Evolutionary conservation across 2,888 invertebrate genomes (phyloP).

Genomic region (Encarsia formosa): DNA sequence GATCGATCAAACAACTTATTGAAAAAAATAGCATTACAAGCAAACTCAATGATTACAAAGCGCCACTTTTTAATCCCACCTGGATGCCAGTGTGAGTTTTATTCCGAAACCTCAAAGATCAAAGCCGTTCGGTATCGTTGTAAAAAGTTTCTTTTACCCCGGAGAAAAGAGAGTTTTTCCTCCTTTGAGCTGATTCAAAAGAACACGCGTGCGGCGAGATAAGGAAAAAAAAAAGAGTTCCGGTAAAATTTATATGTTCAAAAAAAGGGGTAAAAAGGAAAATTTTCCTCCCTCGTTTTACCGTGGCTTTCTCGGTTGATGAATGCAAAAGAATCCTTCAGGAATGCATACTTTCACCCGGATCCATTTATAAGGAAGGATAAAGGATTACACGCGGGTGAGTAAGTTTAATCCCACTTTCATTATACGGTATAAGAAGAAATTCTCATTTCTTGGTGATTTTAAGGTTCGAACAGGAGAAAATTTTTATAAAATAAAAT

Average conservation of each 20-base stretch:
- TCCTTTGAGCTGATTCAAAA: slow-evolving; percentile 19
- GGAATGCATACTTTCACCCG: too few species aligned
- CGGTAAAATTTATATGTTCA: not conserved
- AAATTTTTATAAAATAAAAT: too few species aligned
- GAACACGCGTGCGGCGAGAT: not conserved
- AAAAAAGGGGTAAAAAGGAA: not conserved
- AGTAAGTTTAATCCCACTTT: too few species aligned
- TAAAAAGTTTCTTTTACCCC: slow-evolving; percentile 6
- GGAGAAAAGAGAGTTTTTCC: slow-evolving; percentile 6
- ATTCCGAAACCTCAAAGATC: slow-evolving; percentile 22
- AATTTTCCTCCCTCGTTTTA: not conserved
- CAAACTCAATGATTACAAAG: too few species aligned
- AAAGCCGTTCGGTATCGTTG: slow-evolving; percentile 9
- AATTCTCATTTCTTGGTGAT: too few species aligned
- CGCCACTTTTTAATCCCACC: too few species aligned
- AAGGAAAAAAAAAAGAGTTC: slow-evolving; percentile 1
- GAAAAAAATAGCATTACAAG: too few species aligned
- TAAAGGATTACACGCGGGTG: too few species aligned
- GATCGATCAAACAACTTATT: too few species aligned
- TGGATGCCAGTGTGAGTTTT: slow-evolving; percentile 2
- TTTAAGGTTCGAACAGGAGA: too few species aligned
- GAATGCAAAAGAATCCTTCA: not conserved
- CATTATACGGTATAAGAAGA: too few species aligned
- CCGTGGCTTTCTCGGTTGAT: not conserved
- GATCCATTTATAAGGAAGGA: too few species aligned